These are phyloP conservation scores for Atethmia centrago DNA, from an alignment of 2,888 invertebrate genomes.

Conservation along the genomic window DNA sequence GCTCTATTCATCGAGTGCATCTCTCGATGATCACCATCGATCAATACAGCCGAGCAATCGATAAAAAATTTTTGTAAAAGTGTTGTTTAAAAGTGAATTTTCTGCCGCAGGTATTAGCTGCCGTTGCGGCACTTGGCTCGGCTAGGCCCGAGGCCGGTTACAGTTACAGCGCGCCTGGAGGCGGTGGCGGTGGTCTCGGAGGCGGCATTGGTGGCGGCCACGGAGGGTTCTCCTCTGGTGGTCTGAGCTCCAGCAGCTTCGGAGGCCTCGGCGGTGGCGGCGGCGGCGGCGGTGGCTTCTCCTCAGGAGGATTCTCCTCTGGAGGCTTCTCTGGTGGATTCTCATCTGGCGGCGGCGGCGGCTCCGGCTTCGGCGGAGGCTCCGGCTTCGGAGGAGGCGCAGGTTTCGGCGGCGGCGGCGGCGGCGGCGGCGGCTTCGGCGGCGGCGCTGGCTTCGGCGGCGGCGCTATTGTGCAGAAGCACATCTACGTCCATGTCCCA, in stretches of 20 bases:
- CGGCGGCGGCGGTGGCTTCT: conserved; percentile 75
- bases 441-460: conserved; percentile 80
- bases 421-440: conserved; percentile 76
- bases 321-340: conserved; percentile 76
- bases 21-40: conserved; percentile 50
- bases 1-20: conserved; percentile 72
- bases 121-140: conserved; percentile 90
- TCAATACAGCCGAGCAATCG: conserved; percentile 71
- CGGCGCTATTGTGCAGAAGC: conserved; percentile 93
- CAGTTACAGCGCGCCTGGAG: conserved; percentile 89
- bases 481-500: conserved; percentile 96
- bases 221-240: conserved; percentile 80
- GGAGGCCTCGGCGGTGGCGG: conserved; percentile 75
- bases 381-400: conserved; percentile 77
- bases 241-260: conserved; percentile 82
- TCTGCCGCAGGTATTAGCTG: conserved; percentile 87
- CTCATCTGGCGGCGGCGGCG: conserved; percentile 80
- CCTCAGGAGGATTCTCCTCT: conserved; percentile 73
- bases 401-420: conserved; percentile 76
- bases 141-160: conserved; percentile 92
- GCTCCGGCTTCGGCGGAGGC: conserved; percentile 74
- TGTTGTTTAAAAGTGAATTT: conserved; percentile 71
- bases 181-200: conserved; percentile 76
- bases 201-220: conserved; percentile 77
- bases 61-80: conserved; percentile 64